phyloP scores from a whole-genome alignment of 2,888 invertebrate genomes.

The Helleia helle region DNA sequence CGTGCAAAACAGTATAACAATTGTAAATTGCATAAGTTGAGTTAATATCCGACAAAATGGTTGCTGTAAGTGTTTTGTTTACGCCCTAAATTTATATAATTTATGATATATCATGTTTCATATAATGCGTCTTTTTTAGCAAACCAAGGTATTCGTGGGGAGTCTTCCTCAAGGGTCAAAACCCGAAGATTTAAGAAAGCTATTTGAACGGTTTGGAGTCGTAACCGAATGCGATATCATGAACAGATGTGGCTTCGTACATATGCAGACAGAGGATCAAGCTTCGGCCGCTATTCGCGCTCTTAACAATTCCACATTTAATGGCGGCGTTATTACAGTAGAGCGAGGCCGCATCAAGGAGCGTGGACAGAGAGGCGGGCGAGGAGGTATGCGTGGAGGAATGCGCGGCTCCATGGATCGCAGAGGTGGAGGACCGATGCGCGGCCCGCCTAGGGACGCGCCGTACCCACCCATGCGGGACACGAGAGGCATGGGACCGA shows the following conservation, averaged over 20 bases:
- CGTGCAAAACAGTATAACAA: background rate
- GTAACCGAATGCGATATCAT: slow-evolving; percentile 96
- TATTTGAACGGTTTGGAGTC: slow-evolving; percentile 89
- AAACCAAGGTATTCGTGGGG: slow-evolving; percentile 94
- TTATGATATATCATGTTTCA: slow-evolving; percentile 20
- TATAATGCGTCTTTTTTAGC: slow-evolving; percentile 46
- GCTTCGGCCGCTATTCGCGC: slow-evolving; percentile 87
- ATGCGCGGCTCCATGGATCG: slow-evolving; percentile 55
- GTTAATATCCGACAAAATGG: slow-evolving; percentile 35
- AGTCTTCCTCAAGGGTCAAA: slow-evolving; percentile 90
- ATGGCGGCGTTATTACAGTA: slow-evolving; percentile 88
- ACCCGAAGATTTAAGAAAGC: slow-evolving; percentile 84
- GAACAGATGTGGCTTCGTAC: slow-evolving; percentile 95
- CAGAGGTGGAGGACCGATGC: slow-evolving; percentile 42
- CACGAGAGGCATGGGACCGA: slow-evolving; percentile 38
- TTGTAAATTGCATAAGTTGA: background rate
- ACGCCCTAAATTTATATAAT: slow-evolving; percentile 3
- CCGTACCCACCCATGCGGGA: slow-evolving; percentile 37
- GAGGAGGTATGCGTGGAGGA: slow-evolving; percentile 53
- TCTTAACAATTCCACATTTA: slow-evolving; percentile 86
- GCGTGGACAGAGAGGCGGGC: slow-evolving; percentile 69
- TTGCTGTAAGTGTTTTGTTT: slow-evolving; percentile 50
- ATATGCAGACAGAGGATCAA: slow-evolving; percentile 88
- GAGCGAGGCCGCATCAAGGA: slow-evolving; percentile 88
- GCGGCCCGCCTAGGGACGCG: slow-evolving; percentile 36